phyloP scores from a whole-genome alignment of 2,113 vertebrate species.

The Gallinago undulata region DNA sequence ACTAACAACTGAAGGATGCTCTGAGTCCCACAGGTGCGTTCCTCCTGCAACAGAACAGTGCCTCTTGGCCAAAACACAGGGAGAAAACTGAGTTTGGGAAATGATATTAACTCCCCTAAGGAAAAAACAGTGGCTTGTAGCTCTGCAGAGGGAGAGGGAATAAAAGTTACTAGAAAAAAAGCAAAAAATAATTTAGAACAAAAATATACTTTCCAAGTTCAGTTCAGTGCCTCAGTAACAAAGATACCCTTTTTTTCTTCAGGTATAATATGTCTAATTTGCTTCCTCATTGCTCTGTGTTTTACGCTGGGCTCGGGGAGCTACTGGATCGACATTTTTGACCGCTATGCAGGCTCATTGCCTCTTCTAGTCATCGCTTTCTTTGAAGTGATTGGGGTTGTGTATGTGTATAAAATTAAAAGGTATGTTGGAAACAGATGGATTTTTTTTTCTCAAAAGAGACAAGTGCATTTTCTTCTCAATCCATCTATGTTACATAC shows the following conservation, averaged over 20 bases:
- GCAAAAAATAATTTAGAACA: background rate
- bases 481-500: background rate
- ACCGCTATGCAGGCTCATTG: slow-evolving; percentile 80
- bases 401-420: slow-evolving; percentile 80
- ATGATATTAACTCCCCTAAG: background rate
- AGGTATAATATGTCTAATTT: slow-evolving; percentile 77
- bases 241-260: background rate
- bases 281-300: slow-evolving; percentile 77
- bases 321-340: slow-evolving; percentile 94
- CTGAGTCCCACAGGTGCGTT: background rate
- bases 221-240: background rate
- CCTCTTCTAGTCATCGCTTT: slow-evolving; percentile 86
- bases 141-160: background rate
- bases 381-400: slow-evolving; percentile 81
- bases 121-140: background rate
- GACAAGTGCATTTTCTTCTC: background rate
- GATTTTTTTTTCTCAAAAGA: background rate
- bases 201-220: background rate
- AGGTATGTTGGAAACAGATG: slow-evolving; percentile 60
- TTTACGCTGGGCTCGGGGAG: slow-evolving; percentile 86
- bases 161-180: background rate
- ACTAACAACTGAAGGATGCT: background rate
- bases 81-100: background rate
- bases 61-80: background rate
- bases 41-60: background rate